A percentile compares a stretch with the other conserved stretches of the same genome.
These are phyloP conservation scores for Thymelicus sylvestris DNA, from an alignment of 2,888 invertebrate species.

Conservation along the genomic window DNA sequence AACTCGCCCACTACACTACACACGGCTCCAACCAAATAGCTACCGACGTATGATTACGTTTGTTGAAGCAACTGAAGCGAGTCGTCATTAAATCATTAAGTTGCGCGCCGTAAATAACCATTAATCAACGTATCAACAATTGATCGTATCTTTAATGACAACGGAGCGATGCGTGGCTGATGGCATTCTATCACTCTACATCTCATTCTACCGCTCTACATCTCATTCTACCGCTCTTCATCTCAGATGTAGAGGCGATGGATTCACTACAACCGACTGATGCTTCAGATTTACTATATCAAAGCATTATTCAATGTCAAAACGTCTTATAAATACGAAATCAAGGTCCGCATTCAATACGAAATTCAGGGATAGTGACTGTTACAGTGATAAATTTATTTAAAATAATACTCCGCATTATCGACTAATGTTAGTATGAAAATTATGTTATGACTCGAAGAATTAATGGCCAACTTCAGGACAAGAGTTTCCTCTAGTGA, in stretches of 20 bases:
- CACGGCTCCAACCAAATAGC: not conserved
- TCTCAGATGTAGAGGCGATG: constrained; percentile 28
- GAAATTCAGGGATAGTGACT: not conserved
- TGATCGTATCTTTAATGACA: constrained; percentile 36
- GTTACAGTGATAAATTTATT: not conserved
- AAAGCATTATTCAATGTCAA: constrained; percentile 13
- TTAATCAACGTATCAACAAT: constrained; percentile 36
- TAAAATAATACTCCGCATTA: not conserved
- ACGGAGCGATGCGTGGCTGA: constrained; percentile 24
- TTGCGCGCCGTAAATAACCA: constrained; percentile 39
- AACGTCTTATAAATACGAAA: not conserved
- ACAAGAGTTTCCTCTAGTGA: too few relatives aligned
- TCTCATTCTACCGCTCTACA: constrained; percentile 26
- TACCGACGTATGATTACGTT: constrained; percentile 17
- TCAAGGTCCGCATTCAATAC: not conserved
- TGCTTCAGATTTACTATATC: constrained; percentile 6
- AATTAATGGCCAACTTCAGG: too few relatives aligned
- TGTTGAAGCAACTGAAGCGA: constrained; percentile 26
- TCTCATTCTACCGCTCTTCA: constrained; percentile 26
- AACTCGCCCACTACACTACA: too few relatives aligned
- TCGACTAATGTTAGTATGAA: too few relatives aligned
- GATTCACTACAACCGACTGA: constrained; percentile 18
- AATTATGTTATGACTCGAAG: too few relatives aligned
- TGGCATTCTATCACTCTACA: constrained; percentile 25
- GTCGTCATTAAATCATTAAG: constrained; percentile 40